These are phyloP conservation scores for Eurypyga helias DNA, from an alignment of 2,113 vertebrate species.

Conservation along the genomic window DNA sequence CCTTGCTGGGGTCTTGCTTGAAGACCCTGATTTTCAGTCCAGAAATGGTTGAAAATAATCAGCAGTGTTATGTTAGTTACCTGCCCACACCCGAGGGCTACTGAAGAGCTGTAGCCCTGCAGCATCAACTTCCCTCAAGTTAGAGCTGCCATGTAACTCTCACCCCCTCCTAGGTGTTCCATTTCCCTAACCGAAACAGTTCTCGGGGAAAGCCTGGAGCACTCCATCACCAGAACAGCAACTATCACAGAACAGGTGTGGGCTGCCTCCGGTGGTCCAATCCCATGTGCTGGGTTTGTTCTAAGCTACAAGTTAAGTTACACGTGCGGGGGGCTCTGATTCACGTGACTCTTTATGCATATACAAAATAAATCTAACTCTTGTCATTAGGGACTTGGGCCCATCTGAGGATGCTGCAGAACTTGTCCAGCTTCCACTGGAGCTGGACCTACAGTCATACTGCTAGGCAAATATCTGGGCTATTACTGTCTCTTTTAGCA, in stretches of 20 bases:
- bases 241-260: neutral
- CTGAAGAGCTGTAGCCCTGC: neutral
- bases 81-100: neutral
- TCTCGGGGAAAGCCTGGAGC: neutral
- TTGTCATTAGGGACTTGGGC: neutral
- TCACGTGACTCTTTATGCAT: neutral
- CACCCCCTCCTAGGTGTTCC: neutral
- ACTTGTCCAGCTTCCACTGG: neutral
- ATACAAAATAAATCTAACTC: constrained; percentile 35
- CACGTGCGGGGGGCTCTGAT: neutral
- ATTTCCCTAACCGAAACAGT: neutral
- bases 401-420: neutral
- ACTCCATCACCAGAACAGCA: neutral
- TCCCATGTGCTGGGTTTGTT: neutral
- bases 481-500: constrained; percentile 12
- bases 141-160: neutral
- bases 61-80: neutral
- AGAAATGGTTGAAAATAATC: neutral
- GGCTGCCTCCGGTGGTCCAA: neutral
- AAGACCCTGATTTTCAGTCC: neutral
- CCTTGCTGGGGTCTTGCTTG: neutral
- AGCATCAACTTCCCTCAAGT: neutral
- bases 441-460: neutral
- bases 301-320: neutral
- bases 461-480: neutral